These are phyloP conservation scores for Turritopsis dohrnii DNA, from an alignment of 30 jellyfish, hydroid and myxozoan genomes.

Conservation along the genomic window DNA sequence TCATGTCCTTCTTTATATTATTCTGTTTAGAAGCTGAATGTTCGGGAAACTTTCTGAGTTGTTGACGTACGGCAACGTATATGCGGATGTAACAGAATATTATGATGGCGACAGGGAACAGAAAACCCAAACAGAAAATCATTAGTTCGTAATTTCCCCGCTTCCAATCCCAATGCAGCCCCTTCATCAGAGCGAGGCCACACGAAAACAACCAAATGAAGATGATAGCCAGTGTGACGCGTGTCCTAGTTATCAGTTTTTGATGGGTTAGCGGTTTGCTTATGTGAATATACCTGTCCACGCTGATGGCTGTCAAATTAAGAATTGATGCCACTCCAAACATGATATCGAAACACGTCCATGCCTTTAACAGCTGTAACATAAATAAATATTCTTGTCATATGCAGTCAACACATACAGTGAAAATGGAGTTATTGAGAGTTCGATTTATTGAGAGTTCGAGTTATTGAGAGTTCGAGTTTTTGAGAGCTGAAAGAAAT, in stretches of 20 bases:
- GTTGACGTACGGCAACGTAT: constrained; percentile 41
- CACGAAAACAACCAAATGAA: constrained; percentile 45
- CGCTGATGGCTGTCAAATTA: constrained; percentile 51
- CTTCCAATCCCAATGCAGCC: constrained; percentile 33
- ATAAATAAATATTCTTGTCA: too few relatives aligned
- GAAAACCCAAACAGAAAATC: constrained; percentile 46
- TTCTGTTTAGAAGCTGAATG: constrained; percentile 6
- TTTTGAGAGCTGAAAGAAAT: too few relatives aligned
- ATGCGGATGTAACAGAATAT: constrained; percentile 38
- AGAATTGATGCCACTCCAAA: constrained; percentile 67
- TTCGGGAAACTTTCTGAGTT: constrained; percentile 11
- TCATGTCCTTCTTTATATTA: constrained; percentile 33
- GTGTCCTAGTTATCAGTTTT: constrained; percentile 31
- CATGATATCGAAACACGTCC: constrained; percentile 47
- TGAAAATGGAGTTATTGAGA: too few relatives aligned
- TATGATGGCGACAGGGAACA: constrained; percentile 42
- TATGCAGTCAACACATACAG: too few relatives aligned
- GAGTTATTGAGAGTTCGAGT: too few relatives aligned
- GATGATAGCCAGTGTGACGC: constrained; percentile 31
- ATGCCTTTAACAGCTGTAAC: background rate
- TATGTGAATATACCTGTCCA: constrained; percentile 55
- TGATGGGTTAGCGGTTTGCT: constrained; percentile 35
- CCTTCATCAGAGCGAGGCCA: constrained; percentile 34
- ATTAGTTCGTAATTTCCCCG: constrained; percentile 45
- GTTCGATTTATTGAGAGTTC: too few relatives aligned